These are phyloP conservation scores for Phenganax stokvisi DNA, from an alignment of 92 coral and sea anemone species.

Conservation along the genomic window DNA sequence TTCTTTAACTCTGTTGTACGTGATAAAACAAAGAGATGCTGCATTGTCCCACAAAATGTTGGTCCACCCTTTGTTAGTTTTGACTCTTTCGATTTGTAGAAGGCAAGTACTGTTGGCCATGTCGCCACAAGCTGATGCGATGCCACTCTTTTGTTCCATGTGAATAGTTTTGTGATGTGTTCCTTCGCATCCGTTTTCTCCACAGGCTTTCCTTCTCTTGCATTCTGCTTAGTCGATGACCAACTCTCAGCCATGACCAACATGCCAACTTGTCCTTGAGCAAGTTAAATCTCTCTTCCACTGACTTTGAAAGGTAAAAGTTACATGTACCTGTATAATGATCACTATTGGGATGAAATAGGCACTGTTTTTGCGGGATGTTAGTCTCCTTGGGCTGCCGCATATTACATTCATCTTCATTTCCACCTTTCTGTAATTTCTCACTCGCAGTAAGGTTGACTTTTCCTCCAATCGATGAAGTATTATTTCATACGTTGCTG, in stretches of 20 bases:
- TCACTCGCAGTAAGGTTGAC: constrained; percentile 17
- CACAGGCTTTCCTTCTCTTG: constrained; percentile 36
- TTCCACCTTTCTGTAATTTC: constrained; percentile 5
- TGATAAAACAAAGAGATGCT: constrained; percentile 42
- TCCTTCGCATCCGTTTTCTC: constrained; percentile 34
- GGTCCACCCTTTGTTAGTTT: constrained; percentile 39
- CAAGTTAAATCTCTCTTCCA: constrained; percentile 14
- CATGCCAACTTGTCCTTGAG: constrained; percentile 48
- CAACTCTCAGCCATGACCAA: constrained; percentile 44
- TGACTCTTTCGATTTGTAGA: constrained; percentile 46
- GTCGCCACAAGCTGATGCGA: constrained; percentile 17
- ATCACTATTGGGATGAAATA: constrained; percentile 3
- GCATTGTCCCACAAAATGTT: constrained; percentile 49
- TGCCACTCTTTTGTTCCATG: constrained; percentile 8
- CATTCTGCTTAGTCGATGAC: constrained; percentile 46
- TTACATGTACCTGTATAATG: background rate
- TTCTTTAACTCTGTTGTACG: constrained; percentile 42
- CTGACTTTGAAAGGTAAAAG: constrained; percentile 4
- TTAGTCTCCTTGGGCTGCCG: background rate
- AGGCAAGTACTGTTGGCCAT: constrained; percentile 28
- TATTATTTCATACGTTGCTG: constrained; percentile 27
- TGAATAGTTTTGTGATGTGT: constrained; percentile 44
- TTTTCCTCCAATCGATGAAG: background rate
- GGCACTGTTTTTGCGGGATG: constrained; percentile 7
- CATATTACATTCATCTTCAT: background rate